These are phyloP conservation scores for Dissostichus mawsoni DNA, from an alignment of 2,113 vertebrate species.

Conservation along the genomic window DNA sequence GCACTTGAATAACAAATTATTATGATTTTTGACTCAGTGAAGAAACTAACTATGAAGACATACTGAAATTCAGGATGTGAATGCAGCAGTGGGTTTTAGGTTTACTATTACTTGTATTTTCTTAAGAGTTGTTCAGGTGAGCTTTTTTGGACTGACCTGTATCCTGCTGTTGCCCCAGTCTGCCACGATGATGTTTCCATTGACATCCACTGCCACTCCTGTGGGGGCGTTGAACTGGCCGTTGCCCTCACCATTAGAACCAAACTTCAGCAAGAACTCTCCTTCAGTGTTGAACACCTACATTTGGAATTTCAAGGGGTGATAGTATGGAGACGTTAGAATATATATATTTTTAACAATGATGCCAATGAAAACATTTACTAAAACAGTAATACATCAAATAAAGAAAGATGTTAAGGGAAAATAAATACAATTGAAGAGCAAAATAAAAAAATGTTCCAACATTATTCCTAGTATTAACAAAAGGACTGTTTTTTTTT, in stretches of 20 bases:
- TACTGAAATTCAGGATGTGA: no score
- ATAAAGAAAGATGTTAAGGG: not conserved
- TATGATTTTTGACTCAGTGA: not conserved
- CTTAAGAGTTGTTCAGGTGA: not conserved
- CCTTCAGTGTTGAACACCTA: slow-evolving; percentile 99
- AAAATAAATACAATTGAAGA: not conserved
- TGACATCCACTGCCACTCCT: slow-evolving; percentile 95
- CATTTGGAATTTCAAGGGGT: slow-evolving; percentile 7
- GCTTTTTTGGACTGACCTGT: slow-evolving; percentile 84
- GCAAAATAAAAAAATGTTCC: not conserved
- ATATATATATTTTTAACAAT: no score
- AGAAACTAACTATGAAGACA: not conserved
- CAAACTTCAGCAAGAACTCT: slow-evolving; percentile 96
- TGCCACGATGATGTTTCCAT: slow-evolving; percentile 97
- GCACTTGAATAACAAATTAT: not conserved
- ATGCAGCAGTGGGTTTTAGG: no score
- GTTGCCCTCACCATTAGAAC: slow-evolving; percentile 97
- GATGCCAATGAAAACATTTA: not conserved
- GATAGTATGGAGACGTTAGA: not conserved
- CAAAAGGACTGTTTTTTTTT: not conserved
- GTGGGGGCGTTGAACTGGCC: slow-evolving; percentile 99
- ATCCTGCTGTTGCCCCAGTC: slow-evolving; percentile 99
- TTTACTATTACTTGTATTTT: not conserved
- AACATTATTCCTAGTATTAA: not conserved
- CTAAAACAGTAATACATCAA: not conserved